Base-by-base conservation (phyloP, 1,140 invertebrate genomes). In the Heterodera schachtii region DNA sequence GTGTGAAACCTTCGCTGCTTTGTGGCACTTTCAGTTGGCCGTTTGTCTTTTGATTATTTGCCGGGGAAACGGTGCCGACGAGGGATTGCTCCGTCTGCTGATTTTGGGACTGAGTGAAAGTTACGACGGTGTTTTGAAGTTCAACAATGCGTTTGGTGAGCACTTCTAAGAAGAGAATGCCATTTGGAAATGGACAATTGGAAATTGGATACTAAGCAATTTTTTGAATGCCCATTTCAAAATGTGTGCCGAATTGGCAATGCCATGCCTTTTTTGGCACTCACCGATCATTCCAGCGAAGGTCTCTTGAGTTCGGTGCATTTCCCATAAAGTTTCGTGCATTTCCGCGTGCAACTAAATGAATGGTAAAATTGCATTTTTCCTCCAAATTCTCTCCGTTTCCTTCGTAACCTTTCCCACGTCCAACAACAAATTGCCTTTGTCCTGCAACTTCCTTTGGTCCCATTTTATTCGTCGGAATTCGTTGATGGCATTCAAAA, bases 381-480 rank as follows among this genome's bases (percentile, higher is more conserved):
- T 13, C 49, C 49, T 67, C 5, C 69, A 16, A 13, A 19, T 8
- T 41, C 69, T 49, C 74, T 67, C 19, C 19, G 7, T n/a, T 31
- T 11, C 44, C 43, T n/a, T 44, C 43, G 79, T 16, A 73, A 90
- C 88, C 83, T 89, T 89, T 52, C 89, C 88, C 52, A 89, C 89
- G 74, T 89, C 88, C 47, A 89, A 75, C 16, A 89, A 83, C 8
- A 89, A 89, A 77, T 89, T 89, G 11, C 89, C 88, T 76, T 86
- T 85, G 69, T 89, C 88, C 73, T 88, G 86, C 5, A 89, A 81
- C 76, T 90, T 90, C 64, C 88, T 60, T 69, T 90, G 89, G 77
- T 89, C 88, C 88, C 88, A 89, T 81, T 89, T 89, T 66, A 89
- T 90, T 41, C 88, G 69, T 21, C 88, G 78, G 75, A 89, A 89